Percentiles rank a stretch among this genome's conserved stretches.
phyloP scores from a whole-genome alignment of 2,888 invertebrate species.

The Rhorus exstirpatorius region DNA sequence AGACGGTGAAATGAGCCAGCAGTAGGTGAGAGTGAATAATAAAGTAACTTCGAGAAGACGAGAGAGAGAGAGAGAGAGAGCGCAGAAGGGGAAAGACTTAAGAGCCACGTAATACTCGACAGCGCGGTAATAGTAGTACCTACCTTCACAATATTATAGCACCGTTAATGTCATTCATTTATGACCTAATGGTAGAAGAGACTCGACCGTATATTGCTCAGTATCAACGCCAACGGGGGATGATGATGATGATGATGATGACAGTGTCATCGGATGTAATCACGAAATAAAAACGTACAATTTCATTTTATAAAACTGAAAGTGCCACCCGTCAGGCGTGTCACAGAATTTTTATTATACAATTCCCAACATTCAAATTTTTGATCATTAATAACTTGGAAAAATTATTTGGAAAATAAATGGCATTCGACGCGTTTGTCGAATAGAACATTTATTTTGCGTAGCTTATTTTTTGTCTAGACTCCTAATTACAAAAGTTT shows the following conservation, averaged over 20 bases:
- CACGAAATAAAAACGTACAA: slow-evolving; percentile 57
- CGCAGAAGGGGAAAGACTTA: slow-evolving; percentile 76
- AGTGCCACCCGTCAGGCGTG: background rate
- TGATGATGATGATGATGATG: too few species aligned
- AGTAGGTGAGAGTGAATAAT: slow-evolving; percentile 61
- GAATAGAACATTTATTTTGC: too few species aligned
- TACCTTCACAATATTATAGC: slow-evolving; percentile 84
- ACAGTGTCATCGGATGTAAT: slow-evolving; percentile 63
- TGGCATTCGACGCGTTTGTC: too few species aligned
- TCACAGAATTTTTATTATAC: background rate
- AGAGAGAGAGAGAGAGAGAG: slow-evolving; percentile 71
- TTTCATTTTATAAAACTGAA: slow-evolving; percentile 48
- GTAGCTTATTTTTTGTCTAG: too few species aligned
- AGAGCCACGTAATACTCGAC: slow-evolving; percentile 85
- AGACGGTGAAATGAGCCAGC: slow-evolving; percentile 56
- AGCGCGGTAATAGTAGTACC: slow-evolving; percentile 82
- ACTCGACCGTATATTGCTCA: slow-evolving; percentile 74
- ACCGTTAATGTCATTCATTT: slow-evolving; percentile 85
- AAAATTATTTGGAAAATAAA: background rate
- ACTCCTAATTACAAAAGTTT: background rate
- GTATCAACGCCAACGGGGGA: slow-evolving; percentile 47
- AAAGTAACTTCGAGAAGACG: slow-evolving; percentile 59
- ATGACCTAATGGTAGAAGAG: slow-evolving; percentile 82
- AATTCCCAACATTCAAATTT: background rate
- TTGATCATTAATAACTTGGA: background rate